Base-by-base conservation (phyloP, 2,888 invertebrate genomes). In the Palloptera scutellata region DNA sequence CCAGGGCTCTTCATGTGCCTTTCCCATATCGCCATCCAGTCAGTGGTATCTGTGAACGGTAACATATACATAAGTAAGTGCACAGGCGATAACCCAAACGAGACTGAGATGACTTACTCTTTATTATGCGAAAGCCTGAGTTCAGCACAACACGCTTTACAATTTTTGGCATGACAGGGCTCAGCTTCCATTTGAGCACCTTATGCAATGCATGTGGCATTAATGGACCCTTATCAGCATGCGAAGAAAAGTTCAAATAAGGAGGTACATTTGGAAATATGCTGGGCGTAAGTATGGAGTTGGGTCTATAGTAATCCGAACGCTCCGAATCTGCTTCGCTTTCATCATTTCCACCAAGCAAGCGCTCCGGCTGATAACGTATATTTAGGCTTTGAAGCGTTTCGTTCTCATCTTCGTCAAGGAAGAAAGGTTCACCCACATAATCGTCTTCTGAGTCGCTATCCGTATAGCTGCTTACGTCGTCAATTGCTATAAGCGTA, bases 11-110 rank as follows among this genome's bases (percentile, higher is more conserved):
- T 97, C 94, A 98, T 95, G 82, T 98, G 98, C 83, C 97, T 96
- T 65, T 98, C 98, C 97, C 98, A 99, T 70, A 95, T 95, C 11
- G 97, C 98, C 77, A 94, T 87, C 97, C 98, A 98, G 76, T 94
- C 93, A 62, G 91, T 91, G 8, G 93, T 92, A 84, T 93, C 92
- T 92, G 85, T 1, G 61, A 58, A 30, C 52, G 6, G 30, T 30
- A 17, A 51, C 19, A 43, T 45, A 52, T 9, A 11, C n/a, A 52
- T 2, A 30, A 4, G 30, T 2, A 30, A 30, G 6, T 30, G 12
- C 48, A n/a, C 48, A n/a, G n/a, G n/a, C n/a, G n/a, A n/a, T n/a
- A n/a, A n/a, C n/a, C n/a, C n/a, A n/a, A n/a, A n/a, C 17, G 54
- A 54, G 17, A 17, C 5, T 19, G 43, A 15, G 15, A 55, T 12